These are phyloP conservation scores for Sinotaia quadrata DNA, from an alignment of 2,888 invertebrate genomes.

Conservation along the genomic window DNA sequence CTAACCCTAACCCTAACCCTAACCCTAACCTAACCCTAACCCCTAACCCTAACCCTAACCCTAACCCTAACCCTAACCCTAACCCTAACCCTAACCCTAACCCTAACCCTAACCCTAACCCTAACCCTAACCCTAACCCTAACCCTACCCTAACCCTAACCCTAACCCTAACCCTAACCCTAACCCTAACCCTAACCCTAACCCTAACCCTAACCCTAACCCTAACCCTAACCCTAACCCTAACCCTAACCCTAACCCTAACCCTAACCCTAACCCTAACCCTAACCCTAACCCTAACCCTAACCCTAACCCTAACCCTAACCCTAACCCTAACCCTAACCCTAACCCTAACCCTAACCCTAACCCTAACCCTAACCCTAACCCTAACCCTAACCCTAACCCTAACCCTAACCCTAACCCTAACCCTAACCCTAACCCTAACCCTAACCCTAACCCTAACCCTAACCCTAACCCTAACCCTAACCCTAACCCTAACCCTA, in stretches of 20 bases:
- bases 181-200: too few relatives aligned
- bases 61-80: too few relatives aligned
- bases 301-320: not conserved
- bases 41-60: too few relatives aligned
- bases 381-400: constrained; percentile 1
- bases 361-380: constrained; percentile 1
- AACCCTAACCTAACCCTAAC: too few relatives aligned
- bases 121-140: too few relatives aligned
- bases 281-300: not conserved
- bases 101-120: too few relatives aligned
- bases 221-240: constrained; percentile 1
- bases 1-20: too few relatives aligned
- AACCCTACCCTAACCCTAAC: too few relatives aligned
- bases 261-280: constrained; percentile 1
- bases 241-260: constrained; percentile 1
- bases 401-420: constrained; percentile 1
- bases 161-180: too few relatives aligned
- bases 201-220: too few relatives aligned
- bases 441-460: not conserved
- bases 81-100: too few relatives aligned
- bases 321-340: not conserved
- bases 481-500: not conserved
- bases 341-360: not conserved
- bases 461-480: not conserved
- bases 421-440: not conserved